Evolutionary conservation across 2,888 invertebrate species (phyloP).

Genomic region (Pollenia amentaria): DNA sequence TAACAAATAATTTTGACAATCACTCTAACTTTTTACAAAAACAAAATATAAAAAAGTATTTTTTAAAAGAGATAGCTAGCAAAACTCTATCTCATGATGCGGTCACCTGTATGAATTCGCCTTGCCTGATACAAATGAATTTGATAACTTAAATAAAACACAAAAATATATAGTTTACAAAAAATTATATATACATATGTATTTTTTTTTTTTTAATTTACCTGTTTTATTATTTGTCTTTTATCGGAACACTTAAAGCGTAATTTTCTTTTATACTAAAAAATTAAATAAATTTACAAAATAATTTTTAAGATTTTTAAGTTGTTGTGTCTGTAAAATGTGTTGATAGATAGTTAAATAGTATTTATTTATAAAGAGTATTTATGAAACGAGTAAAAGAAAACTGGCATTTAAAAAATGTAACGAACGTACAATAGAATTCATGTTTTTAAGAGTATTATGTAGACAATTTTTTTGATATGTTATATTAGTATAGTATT

Average conservation of each 20-base stretch:
- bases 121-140: too few species aligned
- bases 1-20: too few species aligned
- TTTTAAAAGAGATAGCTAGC: too few species aligned
- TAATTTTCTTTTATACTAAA: slow-evolving; percentile 30
- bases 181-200: slow-evolving; percentile 23
- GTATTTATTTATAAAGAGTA: not conserved
- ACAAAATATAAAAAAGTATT: too few species aligned
- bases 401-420: slow-evolving; percentile 31
- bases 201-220: slow-evolving; percentile 78
- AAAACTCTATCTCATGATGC: too few species aligned
- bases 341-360: not conserved
- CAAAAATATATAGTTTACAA: slow-evolving; percentile 10
- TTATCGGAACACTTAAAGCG: slow-evolving; percentile 66
- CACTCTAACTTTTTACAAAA: too few species aligned
- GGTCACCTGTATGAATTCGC: too few species aligned
- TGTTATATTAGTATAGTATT: not conserved
- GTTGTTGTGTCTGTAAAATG: not conserved
- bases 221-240: slow-evolving; percentile 74
- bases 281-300: slow-evolving; percentile 8
- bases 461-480: not conserved
- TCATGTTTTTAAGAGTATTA: too few species aligned
- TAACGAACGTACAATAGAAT: slow-evolving; percentile 6
- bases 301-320: not conserved
- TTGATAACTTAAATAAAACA: not conserved
- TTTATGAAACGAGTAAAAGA: slow-evolving; percentile 12